A percentile compares a stretch with the other conserved stretches of the same genome.
Evolutionary conservation across 2,888 invertebrate species (phyloP).

Genomic region (Microctonus aethiopoides): DNA sequence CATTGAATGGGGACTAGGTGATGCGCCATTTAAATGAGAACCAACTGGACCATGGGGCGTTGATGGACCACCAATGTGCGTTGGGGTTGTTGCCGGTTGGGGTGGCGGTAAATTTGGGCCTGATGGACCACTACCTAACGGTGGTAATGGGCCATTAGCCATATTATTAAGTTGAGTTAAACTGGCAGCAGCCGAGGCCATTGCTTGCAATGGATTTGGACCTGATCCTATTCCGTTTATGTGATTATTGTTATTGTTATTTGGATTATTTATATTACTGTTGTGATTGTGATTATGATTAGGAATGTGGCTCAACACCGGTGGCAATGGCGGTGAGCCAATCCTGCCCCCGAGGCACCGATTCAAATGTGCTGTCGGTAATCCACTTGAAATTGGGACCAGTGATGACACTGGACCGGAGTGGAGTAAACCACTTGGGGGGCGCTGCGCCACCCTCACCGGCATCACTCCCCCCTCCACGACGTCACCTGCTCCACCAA

Average conservation of each 20-base stretch:
- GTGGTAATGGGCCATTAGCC: slow-evolving; percentile 65
- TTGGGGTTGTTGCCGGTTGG: slow-evolving; percentile 64
- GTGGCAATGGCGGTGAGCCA: slow-evolving; percentile 62
- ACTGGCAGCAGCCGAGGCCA: slow-evolving; percentile 63
- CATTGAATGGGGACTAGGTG: slow-evolving; percentile 64
- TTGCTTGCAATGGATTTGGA: slow-evolving; percentile 63
- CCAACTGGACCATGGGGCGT: slow-evolving; percentile 48
- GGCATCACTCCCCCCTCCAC: slow-evolving; percentile 68
- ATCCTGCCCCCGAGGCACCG: slow-evolving; percentile 71
- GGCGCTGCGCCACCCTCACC: slow-evolving; percentile 73
- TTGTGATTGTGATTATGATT: slow-evolving; percentile 39
- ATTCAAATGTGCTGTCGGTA: slow-evolving; percentile 72
- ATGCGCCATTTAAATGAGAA: slow-evolving; percentile 63
- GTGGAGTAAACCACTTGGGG: slow-evolving; percentile 75
- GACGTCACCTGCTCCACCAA: slow-evolving; percentile 57
- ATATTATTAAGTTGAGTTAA: slow-evolving; percentile 65
- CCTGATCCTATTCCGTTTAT: slow-evolving; percentile 41
- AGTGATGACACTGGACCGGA: slow-evolving; percentile 70
- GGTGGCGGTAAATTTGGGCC: slow-evolving; percentile 61
- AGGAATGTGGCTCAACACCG: slow-evolving; percentile 53
- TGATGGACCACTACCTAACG: slow-evolving; percentile 57
- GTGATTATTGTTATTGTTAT: slow-evolving; percentile 37
- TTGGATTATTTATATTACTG: slow-evolving; percentile 27
- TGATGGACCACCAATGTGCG: slow-evolving; percentile 58
- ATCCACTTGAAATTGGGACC: slow-evolving; percentile 71